Evolutionary conservation across 2,113 vertebrate species (phyloP), one percentile per base, ranked within the genome.

Genomic region (Cynocephalus volans): DNA sequence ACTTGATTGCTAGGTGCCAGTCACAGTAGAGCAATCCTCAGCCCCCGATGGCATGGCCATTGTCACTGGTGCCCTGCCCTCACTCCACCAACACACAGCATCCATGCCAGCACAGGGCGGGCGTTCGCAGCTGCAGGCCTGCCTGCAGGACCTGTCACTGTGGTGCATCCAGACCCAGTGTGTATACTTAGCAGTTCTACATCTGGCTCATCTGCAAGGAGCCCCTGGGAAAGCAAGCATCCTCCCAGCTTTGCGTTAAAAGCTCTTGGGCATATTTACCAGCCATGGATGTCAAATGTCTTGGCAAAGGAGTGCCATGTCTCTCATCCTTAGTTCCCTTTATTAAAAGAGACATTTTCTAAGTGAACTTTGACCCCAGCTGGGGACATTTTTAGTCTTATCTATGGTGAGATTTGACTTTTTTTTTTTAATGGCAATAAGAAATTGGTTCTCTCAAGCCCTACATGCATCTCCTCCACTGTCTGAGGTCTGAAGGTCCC

Each of bases 1-100:
- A 91, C 98, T 98, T 91, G 96, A 98, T 96, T 96, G 98, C 97
- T 99, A 98, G 99, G 99, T 99, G 99, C 99, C 99, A 99, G 99
- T 99, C 99, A 99, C 97, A 98, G 98, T 97, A 97, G 98, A 98
- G 98, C 98, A 98, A 98, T 97, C 97, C 98, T 98, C 93, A 96
- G 97, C 97, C 98, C 96, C 97, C 98, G 98, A 98, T 87, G 91
- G 97, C 98, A 98, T 93, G 72, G 73, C 79, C 95, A 64, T 96
- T 98, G 98, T 99, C 99, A 99, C 98, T 98, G 98, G 98, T 98
- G 98, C 99, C 99, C 99, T 98, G 99, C 98, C 99, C 98, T 99
- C 98, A 99, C 98, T 99, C 98, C 90, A 97, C 96, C 86, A 97
- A 99, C 99, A 99, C 92, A 95, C 98, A 97, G 98, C 98, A 98